Base-by-base conservation (phyloP, 1,140 invertebrate genomes). In the Eciton burchellii region DNA sequence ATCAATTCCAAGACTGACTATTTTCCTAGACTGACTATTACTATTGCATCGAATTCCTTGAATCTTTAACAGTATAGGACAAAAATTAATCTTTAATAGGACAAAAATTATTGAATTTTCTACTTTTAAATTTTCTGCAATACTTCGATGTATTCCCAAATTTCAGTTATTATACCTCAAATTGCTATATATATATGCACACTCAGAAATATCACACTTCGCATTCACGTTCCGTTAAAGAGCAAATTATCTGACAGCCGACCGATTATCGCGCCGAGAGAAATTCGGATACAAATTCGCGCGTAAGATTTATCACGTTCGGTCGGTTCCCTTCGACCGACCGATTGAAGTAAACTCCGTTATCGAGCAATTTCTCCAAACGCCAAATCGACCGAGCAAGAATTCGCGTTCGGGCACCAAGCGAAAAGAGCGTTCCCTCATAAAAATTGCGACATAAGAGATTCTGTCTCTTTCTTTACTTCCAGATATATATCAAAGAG, bases 211-310 rank as follows among this genome's bases (percentile, higher is more conserved):
- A 21, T 24, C 24, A 57, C 19, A 26, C 26, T 47, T 74, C 12
- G 21, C 26, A 63, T 57, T 16, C 19, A 81, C 49, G 29, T 21
- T 60, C 24, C 76, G 45, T 43, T 56, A 70, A 81, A 83, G 74
- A 60, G 35, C 29, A 88, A 83, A 70, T 81, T 72, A 65, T 12
- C 74, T 88, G 87, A 88, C 84, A 88, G 84, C 87, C 81, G 84
- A 81, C 73, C 73, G 70, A 88, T 79, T 60, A 26, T 62, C 60
- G 54, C 19, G 26, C 41, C 59, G 11, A 12, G 45, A 45, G 45
- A 70, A 49, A 35, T 73, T 70, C 8, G 11, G 8, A 60, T 56
- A 19, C 12, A 54, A 56, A 4, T 56, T 24, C 19, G 60, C 45
- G 35, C 49, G n/a, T n/a, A n/a, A 68, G 21, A 68, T n/a, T n/a